A percentile compares a stretch with the other conserved stretches of the same genome.
Conservation (phyloP, 2,797 vertebrate species). For the Diplodus puntazzo region DNA sequence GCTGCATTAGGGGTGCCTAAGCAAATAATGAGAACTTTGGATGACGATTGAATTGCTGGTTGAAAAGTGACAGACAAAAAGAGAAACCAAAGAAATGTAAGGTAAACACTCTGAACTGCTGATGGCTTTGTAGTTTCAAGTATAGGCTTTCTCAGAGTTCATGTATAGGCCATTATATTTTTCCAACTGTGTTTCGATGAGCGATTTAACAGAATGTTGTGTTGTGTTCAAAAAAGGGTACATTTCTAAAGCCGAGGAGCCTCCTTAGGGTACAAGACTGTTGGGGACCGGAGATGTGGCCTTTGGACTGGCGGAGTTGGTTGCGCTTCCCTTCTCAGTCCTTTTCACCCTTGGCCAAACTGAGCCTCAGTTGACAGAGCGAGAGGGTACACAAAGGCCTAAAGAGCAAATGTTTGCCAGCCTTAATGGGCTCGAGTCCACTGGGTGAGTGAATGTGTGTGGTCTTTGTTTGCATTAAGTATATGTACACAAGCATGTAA, state of each 20-base stretch:
- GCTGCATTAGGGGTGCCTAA: conserved; percentile 19
- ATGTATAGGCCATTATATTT: not conserved
- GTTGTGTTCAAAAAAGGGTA: conserved; percentile 5
- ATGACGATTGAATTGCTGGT: not conserved
- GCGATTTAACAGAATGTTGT: conserved; percentile 18
- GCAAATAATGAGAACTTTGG: conserved; percentile 2
- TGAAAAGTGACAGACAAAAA: conserved; percentile 16
- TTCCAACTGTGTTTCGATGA: conserved; percentile 12
- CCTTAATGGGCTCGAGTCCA: conserved; percentile 64
- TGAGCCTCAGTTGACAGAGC: conserved; percentile 64
- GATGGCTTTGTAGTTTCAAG: conserved; percentile 14
- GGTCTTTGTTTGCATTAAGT: conserved; percentile 39
- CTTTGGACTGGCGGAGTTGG: conserved; percentile 62
- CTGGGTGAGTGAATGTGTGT: conserved; percentile 47
- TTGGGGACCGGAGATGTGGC: conserved; percentile 57
- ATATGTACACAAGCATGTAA: conserved; percentile 26
- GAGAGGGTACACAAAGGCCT: conserved; percentile 66
- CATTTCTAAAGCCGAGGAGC: conserved; percentile 36
- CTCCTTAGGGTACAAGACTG: conserved; percentile 27
- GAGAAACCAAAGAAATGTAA: conserved; percentile 24
- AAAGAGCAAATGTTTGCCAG: conserved; percentile 76
- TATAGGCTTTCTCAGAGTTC: not conserved
- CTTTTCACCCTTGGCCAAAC: conserved; percentile 68
- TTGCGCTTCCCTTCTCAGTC: conserved; percentile 55
- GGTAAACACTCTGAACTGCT: conserved; percentile 1